Conservation (phyloP, 1,140 invertebrate genomes). For the Theocolax elegans region DNA sequence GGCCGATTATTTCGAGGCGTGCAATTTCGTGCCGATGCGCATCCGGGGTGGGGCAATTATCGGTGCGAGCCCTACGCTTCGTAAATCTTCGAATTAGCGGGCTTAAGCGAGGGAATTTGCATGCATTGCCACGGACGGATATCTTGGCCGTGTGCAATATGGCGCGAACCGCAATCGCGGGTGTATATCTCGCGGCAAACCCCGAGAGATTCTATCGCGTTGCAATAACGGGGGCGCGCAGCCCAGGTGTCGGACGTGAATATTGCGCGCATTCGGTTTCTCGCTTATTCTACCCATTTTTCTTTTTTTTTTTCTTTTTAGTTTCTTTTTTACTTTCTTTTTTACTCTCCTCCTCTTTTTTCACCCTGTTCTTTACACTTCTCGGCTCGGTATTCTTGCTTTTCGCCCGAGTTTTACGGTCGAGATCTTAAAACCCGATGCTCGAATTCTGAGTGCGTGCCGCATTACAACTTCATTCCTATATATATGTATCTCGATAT, state of each 20-base stretch:
- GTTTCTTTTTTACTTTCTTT: too few species aligned
- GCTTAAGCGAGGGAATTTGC: conserved; percentile 24
- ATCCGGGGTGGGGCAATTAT: conserved; percentile 7
- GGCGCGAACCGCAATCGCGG: background rate
- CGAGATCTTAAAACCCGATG: background rate
- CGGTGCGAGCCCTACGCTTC: background rate
- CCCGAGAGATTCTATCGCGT: conserved; percentile 24
- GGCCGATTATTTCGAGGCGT: conserved; percentile 25
- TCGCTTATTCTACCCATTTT: too few species aligned
- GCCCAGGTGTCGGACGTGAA: conserved; percentile 19
- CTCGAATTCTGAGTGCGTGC: background rate
- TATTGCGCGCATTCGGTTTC: too few species aligned
- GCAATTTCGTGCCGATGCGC: conserved; percentile 6
- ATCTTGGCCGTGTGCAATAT: conserved; percentile 33
- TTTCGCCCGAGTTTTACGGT: background rate
- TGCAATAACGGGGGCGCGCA: background rate
- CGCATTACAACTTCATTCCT: conserved; percentile 16
- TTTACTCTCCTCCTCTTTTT: background rate
- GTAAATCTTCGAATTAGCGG: conserved; percentile 34
- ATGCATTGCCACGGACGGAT: conserved; percentile 3
- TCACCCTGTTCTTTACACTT: background rate
- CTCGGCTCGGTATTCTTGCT: background rate
- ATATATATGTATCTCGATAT: too few species aligned
- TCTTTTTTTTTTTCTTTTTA: too few species aligned
- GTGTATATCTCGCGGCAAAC: background rate